A percentile compares a stretch with the other conserved stretches of the same genome.
These are phyloP conservation scores for Ophioninae sp. DNA, from an alignment of 2,888 invertebrate genomes.

Conservation along the genomic window DNA sequence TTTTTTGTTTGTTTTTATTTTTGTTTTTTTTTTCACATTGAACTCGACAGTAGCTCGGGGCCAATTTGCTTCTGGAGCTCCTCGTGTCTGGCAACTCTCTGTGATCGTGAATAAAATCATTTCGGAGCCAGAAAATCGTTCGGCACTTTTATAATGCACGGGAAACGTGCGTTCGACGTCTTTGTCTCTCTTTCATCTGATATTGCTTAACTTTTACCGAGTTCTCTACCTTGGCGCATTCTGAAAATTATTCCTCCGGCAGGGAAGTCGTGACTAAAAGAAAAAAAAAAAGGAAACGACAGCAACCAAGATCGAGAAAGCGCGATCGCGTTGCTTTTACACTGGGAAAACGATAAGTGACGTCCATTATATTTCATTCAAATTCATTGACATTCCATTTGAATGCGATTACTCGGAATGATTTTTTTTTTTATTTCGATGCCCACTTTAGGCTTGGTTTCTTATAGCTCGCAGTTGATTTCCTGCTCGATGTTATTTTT, in stretches of 20 bases:
- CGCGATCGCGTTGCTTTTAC: not conserved
- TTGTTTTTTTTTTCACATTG: not conserved
- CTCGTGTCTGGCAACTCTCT: slow-evolving; percentile 20
- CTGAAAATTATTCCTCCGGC: slow-evolving; percentile 58
- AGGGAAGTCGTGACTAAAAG: slow-evolving; percentile 59
- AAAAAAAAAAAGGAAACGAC: no score
- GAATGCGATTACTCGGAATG: no score
- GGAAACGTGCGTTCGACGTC: slow-evolving; percentile 15
- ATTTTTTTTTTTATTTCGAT: no score
- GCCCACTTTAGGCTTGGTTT: no score
- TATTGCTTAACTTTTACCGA: not conserved
- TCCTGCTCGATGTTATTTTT: no score
- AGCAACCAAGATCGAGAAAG: slow-evolving; percentile 55
- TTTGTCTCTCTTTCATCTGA: slow-evolving; percentile 6
- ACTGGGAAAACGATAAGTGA: not conserved
- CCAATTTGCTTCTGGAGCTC: slow-evolving; percentile 55
- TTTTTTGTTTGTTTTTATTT: no score
- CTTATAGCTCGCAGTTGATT: no score
- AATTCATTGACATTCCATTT: no score
- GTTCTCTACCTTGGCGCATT: slow-evolving; percentile 15
- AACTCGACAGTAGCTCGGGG: slow-evolving; percentile 40
- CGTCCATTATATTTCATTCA: no score
- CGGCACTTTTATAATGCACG: slow-evolving; percentile 27
- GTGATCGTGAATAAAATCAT: slow-evolving; percentile 20
- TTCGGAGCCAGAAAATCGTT: slow-evolving; percentile 25